Base-by-base conservation (phyloP, 2,888 invertebrate genomes). In the Melieria omissa region DNA sequence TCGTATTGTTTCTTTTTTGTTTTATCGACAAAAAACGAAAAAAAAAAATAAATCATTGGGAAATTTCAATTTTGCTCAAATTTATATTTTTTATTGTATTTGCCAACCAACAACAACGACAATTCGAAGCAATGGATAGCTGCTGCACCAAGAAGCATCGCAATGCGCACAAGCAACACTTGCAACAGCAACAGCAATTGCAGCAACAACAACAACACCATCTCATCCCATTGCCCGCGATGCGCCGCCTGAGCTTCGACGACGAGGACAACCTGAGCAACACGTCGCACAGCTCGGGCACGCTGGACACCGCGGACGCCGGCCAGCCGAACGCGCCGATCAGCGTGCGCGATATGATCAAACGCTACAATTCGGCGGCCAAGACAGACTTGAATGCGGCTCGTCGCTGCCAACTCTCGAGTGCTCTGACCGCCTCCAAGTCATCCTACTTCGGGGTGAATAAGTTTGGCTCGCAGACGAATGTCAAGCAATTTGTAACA, bases 281-380 rank as follows among this genome's bases (percentile, higher is more conserved):
- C 54, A 65, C 68, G 49, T 78, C 82, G n/a, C 71, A 67, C 0
- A 72, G 44, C 49, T 77, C 77, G 12, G 72, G 45, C 57, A 73
- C 65, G 57, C 65, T 10, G 14, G 62, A 61, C 67, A 70, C 72
- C n/a, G 54, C 72, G 29, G 63, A 57, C 52, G 72, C 73, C 10
- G 67, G 75, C 0, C 77, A 78, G 57, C 73, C 63, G 14, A 71
- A 60, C 52, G 79, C 78, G 4, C 78, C 78, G 0, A 75, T 83
- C 8, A 78, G 79, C 58, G 85, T 85, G 12, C 82, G 84, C 5
- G 84, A 86, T 62, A 85, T 86, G 86, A 80, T 85, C 9, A 81
- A 81, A 42, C 76, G 80, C 4, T 85, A 85, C 57, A 82, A 85
- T 55, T 80, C 79, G 54, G 85, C 81, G 5, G 76, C 80, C 3